These are phyloP conservation scores for Carapus acus DNA, from an alignment of 2,797 vertebrate genomes.

Conservation along the genomic window DNA sequence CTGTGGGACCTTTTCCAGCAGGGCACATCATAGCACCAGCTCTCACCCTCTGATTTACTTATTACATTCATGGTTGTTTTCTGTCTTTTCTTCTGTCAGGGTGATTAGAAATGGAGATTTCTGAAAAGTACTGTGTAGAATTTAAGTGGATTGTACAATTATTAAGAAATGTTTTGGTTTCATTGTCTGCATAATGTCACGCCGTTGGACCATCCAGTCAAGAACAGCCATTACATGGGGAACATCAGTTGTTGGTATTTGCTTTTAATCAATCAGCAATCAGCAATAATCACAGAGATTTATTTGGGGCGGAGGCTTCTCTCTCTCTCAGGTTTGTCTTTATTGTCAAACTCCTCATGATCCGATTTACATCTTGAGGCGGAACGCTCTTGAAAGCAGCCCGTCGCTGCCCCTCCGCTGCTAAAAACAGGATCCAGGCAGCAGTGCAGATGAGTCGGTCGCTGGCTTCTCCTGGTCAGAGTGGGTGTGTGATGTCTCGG, in stretches of 20 bases:
- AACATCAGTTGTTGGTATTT: background rate
- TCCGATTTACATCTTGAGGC: conserved; percentile 3
- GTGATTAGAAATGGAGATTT: background rate
- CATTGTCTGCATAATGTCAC: background rate
- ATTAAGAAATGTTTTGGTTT: conserved; percentile 10
- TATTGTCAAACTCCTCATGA: background rate
- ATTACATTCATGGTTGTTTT: background rate
- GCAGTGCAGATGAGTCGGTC: background rate
- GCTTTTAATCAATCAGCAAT: conserved; percentile 11
- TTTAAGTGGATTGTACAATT: conserved; percentile 26
- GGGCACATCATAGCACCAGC: background rate
- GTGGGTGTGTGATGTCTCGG: conserved; percentile 13
- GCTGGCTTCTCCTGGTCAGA: conserved; percentile 9
- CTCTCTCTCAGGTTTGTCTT: conserved; percentile 3
- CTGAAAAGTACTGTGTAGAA: conserved; percentile 19
- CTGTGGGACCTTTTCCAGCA: too few species aligned
- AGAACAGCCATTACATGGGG: background rate
- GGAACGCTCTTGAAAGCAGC: conserved; percentile 12
- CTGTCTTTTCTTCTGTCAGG: conserved; percentile 5
- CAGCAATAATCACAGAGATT: conserved; percentile 46
- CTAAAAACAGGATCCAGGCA: too few species aligned
- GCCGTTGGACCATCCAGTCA: conserved; percentile 39
- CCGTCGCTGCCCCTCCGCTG: background rate
- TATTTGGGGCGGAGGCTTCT: background rate
- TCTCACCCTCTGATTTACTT: conserved; percentile 7